Conservation (phyloP, 2,888 invertebrate species). For the Xanthia icteritia region DNA sequence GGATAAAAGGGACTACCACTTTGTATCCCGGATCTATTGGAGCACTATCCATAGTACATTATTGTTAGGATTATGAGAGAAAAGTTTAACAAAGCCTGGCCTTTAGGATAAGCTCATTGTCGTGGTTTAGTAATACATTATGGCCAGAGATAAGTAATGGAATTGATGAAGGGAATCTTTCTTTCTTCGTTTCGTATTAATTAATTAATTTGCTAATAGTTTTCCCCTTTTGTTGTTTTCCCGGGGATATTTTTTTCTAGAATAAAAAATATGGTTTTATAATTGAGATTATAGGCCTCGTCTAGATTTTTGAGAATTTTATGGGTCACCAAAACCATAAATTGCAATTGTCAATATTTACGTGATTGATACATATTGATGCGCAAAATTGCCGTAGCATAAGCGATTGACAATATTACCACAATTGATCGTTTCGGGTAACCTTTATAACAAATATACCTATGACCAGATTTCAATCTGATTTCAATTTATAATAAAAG, state of each 20-base stretch:
- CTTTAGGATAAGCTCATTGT: conserved; percentile 54
- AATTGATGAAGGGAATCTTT: conserved; percentile 14
- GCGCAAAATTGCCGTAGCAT: no score
- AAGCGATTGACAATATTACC: no score
- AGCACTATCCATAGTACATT: conserved; percentile 32
- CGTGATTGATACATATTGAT: no score
- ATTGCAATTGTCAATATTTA: no score
- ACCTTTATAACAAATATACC: not conserved
- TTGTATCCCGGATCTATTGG: conserved; percentile 39
- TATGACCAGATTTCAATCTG: not conserved
- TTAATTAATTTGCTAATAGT: conserved; percentile 9
- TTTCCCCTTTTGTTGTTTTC: not conserved
- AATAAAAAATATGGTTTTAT: not conserved
- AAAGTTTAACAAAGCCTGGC: conserved; percentile 50
- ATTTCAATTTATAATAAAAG: not conserved
- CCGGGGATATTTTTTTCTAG: not conserved
- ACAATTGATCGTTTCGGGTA: no score
- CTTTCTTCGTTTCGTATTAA: not conserved
- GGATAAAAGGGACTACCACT: conserved; percentile 53
- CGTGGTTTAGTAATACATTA: conserved; percentile 41
- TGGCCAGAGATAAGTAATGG: conserved; percentile 12
- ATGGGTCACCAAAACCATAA: no score
- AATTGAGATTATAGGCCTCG: not conserved
- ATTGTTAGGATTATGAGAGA: conserved; percentile 49
- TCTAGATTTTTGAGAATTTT: not conserved